Conservation (phyloP, 2,888 invertebrate genomes). For the Pandemis cinnamomeana region DNA sequence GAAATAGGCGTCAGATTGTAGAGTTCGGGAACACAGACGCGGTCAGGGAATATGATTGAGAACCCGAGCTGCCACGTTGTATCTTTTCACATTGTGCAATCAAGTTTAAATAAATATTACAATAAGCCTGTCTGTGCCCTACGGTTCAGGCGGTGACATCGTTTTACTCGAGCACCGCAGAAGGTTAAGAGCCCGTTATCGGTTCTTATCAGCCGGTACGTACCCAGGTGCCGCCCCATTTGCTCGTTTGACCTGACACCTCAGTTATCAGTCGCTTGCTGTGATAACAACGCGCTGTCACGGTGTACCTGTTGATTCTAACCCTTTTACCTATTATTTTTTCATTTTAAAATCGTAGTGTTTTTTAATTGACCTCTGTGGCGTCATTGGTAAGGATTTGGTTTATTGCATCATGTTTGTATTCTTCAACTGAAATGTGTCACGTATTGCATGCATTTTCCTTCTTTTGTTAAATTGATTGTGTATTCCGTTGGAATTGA, state of each 20-base stretch:
- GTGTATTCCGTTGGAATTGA: background rate
- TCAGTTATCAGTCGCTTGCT: conserved; percentile 78
- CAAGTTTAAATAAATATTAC: background rate
- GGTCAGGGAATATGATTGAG: too few species aligned
- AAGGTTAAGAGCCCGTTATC: conserved; percentile 85
- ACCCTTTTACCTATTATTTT: conserved; percentile 63
- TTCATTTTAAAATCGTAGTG: conserved; percentile 35
- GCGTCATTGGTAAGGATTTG: conserved; percentile 28
- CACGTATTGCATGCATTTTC: background rate
- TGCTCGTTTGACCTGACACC: conserved; percentile 84
- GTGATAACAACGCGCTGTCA: conserved; percentile 76
- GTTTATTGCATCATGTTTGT: conserved; percentile 18
- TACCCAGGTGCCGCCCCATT: conserved; percentile 79
- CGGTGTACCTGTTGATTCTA: conserved; percentile 75
- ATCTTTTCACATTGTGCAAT: too few species aligned
- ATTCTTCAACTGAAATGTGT: background rate
- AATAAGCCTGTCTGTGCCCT: conserved; percentile 7
- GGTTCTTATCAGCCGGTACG: conserved; percentile 70
- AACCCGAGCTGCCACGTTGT: too few species aligned
- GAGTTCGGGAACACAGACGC: too few species aligned
- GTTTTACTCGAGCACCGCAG: conserved; percentile 64
- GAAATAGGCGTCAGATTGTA: too few species aligned
- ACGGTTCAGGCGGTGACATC: conserved; percentile 61
- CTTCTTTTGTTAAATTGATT: background rate
- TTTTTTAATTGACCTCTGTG: background rate